phyloP scores from a whole-genome alignment of 1,140 invertebrate genomes.

The Cyclargus thomasi region DNA sequence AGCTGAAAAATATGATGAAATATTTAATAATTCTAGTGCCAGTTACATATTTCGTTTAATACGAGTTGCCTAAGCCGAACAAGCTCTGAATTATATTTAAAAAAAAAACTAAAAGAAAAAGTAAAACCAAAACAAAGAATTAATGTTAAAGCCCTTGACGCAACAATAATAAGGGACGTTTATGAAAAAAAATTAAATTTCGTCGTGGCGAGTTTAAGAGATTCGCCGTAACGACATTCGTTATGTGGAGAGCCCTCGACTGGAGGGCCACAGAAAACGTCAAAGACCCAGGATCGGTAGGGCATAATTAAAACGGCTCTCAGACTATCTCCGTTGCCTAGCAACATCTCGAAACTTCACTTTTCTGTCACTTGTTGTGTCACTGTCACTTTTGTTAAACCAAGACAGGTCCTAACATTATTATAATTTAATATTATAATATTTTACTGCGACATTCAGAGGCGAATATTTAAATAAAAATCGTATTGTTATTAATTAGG shows the following conservation, averaged over 20 bases:
- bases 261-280: conserved; percentile 15
- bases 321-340: conserved; percentile 24
- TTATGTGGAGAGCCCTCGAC: conserved; percentile 23
- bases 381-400: conserved; percentile 11
- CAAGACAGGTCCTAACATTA: background rate
- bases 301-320: conserved; percentile 29
- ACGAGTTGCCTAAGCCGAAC: too few relatives aligned
- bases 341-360: conserved; percentile 15
- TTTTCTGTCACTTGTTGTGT: conserved; percentile 14
- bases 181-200: conserved; percentile 5
- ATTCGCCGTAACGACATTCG: conserved; percentile 29
- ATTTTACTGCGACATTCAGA: too few relatives aligned
- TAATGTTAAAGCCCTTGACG: too few relatives aligned
- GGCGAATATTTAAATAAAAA: too few relatives aligned
- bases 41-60: too few relatives aligned
- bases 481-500: too few relatives aligned
- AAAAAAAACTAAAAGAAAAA: too few relatives aligned
- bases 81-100: too few relatives aligned
- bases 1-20: too few relatives aligned
- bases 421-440: too few relatives aligned
- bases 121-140: too few relatives aligned
- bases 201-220: conserved; percentile 5
- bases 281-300: conserved; percentile 14
- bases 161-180: background rate
- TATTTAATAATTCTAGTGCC: too few relatives aligned